Base-by-base conservation (phyloP, 2,888 invertebrate species). In the Blera fallax region DNA sequence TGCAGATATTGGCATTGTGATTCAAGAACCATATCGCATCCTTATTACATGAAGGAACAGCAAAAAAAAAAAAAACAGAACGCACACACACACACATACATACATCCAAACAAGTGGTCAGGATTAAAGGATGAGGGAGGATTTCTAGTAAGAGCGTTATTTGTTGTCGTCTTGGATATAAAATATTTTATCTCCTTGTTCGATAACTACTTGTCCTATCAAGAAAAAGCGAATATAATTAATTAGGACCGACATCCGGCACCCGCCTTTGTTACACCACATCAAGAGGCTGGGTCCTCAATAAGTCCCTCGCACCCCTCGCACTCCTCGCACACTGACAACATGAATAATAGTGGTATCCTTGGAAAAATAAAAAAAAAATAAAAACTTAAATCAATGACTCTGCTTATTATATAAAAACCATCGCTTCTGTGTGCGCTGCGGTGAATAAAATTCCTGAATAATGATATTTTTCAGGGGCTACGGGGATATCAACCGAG, bases 131-230 rank as follows among this genome's bases (percentile, higher is more conserved):
- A 77, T 70, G 50, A 64, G 45, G 72, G 56, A 34, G 50, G 37
- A 34, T 29, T 58, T 50, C 10, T 11, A 60, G 34, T 37, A 64
- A 79, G 73, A 73, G 76, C 50, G 69, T 58, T 80, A 80, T 84
- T 80, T 84, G 79, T 84, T 84, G 79, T 70, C 65, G 70, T 80
- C 74, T 64, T 58, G 74, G 74, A 79, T 79, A 79, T 70, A 74
- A 80, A 84, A 84, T 84, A 84, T 84, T 84, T 76, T 80, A 84
- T 84, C 79, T 84, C 37, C 74, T 84, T 80, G 70, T 76, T 84
- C 74, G 69, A 80, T 80, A 84, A 84, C 84, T 76, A 84, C 79
- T 84, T 70, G 74, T 70, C 60, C 78, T 43, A 82, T 67, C 50
- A 73, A 29, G 29, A 45, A 56, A 56, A 69, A 84, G 32, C 56